Evolutionary conservation across 92 coral and sea anemone genomes (phyloP).

Genomic region (Heteractis magnifica): DNA sequence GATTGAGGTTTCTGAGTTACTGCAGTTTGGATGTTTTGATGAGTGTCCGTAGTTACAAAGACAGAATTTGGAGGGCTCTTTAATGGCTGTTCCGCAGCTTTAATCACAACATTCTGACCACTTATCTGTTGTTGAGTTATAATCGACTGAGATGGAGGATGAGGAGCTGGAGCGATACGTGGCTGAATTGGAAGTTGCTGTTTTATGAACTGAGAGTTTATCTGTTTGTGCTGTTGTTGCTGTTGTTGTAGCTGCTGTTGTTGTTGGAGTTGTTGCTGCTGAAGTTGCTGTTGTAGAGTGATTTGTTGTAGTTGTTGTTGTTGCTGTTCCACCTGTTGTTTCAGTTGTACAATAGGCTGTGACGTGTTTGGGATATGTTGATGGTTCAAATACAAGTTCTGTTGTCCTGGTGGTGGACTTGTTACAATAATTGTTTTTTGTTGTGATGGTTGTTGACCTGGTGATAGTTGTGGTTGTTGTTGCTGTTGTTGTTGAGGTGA

Average conservation of each 20-base stretch:
- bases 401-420: constrained; percentile 78
- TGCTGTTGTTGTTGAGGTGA: constrained; percentile 75
- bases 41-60: constrained; percentile 70
- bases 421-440: constrained; percentile 67
- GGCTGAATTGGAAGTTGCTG: constrained; percentile 92
- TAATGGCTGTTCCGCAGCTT: constrained; percentile 69
- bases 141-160: constrained; percentile 77
- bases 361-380: constrained; percentile 61
- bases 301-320: constrained; percentile 65
- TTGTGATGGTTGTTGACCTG: constrained; percentile 57
- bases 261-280: constrained; percentile 66
- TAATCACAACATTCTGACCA: constrained; percentile 71
- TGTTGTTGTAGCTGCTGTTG: constrained; percentile 84
- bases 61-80: constrained; percentile 80
- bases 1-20: constrained; percentile 89
- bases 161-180: constrained; percentile 95
- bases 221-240: constrained; percentile 73
- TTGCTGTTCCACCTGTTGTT: constrained; percentile 86
- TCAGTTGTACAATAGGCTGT: constrained; percentile 82
- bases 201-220: constrained; percentile 71
- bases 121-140: constrained; percentile 68
- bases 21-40: constrained; percentile 67
- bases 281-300: constrained; percentile 74
- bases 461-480: constrained; percentile 70
- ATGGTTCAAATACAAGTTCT: constrained; percentile 72